Evolutionary conservation across 2,888 invertebrate genomes (phyloP), one percentile per base, ranked within the genome.

Genomic region (Cepaea hortensis): DNA sequence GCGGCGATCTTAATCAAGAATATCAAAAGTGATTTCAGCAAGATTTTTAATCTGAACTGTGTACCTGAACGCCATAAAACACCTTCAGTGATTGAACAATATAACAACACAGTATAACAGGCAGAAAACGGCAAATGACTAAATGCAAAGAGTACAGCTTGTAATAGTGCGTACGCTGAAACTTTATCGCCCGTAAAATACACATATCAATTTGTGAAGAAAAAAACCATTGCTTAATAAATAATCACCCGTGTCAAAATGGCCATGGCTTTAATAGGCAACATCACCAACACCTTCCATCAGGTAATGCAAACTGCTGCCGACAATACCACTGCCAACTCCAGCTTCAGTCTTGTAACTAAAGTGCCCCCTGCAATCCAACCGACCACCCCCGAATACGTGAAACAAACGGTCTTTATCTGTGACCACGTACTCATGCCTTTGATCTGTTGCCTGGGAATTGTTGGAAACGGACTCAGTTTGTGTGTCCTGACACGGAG

Each of bases 391-490:
- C 87, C 88, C n/a, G 85, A 85, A 82, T 88, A 83, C 84, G 61
- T 87, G 20, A n/a, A 55, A 23, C 85, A 85, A 81, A 77, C 86
- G 15, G 23, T 70, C n/a, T 87, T 85, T 48, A 85, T 88, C 46
- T 87, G 87, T 70, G 88, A 89, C 73, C 80, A 88, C 79, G 77
- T 90, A 4, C 85, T 90, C 3, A 65, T 88, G 68, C 90, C 90
- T 50, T 46, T 90, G 50, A 86, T 90, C 20, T 89, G 89, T 62
- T 75, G 84, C 62, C 84, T 90, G 35, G 90, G 90, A 50, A 88
- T 90, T 13, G 23, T 90, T 48, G 90, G 90, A n/a, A 90, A 90
- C 70, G 81, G 89, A 15, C 87, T 90, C 35, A 90, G 89, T 76
- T 84, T 90, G 79, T 86, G 89, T 13, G 90, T 90, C 68, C 87